Percentiles rank a stretch among this genome's conserved stretches.
Conservation (phyloP, 2,797 vertebrate genomes). For the Eulemur mongoz region DNA sequence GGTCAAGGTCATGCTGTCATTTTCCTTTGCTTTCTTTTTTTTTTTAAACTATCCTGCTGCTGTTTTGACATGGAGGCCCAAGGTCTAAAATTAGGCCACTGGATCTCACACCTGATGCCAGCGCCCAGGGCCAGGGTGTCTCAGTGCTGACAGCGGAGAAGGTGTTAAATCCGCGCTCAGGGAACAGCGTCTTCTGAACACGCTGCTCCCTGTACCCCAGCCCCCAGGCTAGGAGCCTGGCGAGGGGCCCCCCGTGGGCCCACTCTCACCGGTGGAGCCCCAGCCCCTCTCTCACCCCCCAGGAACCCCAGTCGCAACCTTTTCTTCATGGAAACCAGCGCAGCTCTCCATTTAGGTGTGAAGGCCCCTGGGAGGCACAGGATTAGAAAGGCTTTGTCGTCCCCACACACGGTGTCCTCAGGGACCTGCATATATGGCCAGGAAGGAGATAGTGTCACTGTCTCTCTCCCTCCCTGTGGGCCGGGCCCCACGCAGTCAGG, state of each 20-base stretch:
- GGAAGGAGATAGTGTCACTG: background rate
- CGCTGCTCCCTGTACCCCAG: background rate
- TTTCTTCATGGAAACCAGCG: background rate
- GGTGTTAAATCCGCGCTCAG: constrained; percentile 17
- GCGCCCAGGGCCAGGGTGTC: background rate
- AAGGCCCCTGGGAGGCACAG: background rate
- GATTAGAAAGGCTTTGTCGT: constrained; percentile 1
- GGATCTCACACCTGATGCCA: constrained; percentile 45
- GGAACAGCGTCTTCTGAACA: constrained; percentile 66
- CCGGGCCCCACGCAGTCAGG: background rate
- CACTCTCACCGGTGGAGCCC: background rate
- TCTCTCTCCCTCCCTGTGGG: background rate
- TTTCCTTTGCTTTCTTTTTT: background rate
- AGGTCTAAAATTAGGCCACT: constrained; percentile 74
- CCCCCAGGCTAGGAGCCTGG: background rate
- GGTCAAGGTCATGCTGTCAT: background rate
- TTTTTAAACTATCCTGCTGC: constrained; percentile 1
- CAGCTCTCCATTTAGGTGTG: background rate
- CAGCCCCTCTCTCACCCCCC: background rate
- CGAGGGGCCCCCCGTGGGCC: background rate
- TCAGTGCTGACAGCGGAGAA: background rate
- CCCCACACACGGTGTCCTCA: background rate
- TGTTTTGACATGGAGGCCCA: constrained; percentile 26
- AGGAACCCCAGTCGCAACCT: background rate
- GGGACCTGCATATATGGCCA: background rate